These are phyloP conservation scores for Coreoperca whiteheadi DNA, from an alignment of 2,113 vertebrate species.

Conservation along the genomic window DNA sequence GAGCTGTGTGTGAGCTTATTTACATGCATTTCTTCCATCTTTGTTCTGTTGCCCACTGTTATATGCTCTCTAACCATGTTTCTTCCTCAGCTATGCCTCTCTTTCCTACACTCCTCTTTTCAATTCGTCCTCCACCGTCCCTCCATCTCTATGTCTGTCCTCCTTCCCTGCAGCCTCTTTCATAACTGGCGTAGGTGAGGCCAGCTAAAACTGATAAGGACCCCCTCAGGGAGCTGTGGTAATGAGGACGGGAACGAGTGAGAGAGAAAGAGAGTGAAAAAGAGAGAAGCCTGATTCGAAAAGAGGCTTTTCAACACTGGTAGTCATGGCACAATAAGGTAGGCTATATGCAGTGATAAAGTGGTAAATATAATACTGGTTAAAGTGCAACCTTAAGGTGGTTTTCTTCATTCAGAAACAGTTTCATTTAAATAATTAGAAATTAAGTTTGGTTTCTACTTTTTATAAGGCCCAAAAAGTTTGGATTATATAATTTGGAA, in stretches of 20 bases:
- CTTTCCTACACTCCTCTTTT: background rate
- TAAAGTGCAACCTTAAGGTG: background rate
- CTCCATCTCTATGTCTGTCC: background rate
- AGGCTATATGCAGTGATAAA: too few species aligned
- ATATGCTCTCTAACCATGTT: slow-evolving; percentile 14
- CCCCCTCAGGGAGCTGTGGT: slow-evolving; percentile 31
- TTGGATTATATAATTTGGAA: too few species aligned
- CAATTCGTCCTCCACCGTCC: background rate
- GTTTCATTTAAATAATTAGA: too few species aligned
- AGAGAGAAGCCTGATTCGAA: slow-evolving; percentile 7
- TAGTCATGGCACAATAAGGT: background rate
- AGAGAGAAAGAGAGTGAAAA: background rate
- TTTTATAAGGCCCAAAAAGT: too few species aligned
- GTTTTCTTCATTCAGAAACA: background rate
- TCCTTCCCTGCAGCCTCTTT: slow-evolving; percentile 9
- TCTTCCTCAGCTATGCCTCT: slow-evolving; percentile 15
- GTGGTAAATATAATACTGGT: background rate
- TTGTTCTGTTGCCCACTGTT: slow-evolving; percentile 8
- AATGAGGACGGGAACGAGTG: slow-evolving; percentile 43
- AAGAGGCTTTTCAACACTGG: slow-evolving; percentile 5
- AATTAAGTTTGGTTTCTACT: too few species aligned
- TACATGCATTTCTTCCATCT: slow-evolving; percentile 21
- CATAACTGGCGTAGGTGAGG: slow-evolving; percentile 14
- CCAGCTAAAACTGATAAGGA: slow-evolving; percentile 46
- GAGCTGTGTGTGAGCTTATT: slow-evolving; percentile 4